These are phyloP conservation scores for Atta colombica DNA, from an alignment of 1,140 invertebrate genomes.

Conservation along the genomic window DNA sequence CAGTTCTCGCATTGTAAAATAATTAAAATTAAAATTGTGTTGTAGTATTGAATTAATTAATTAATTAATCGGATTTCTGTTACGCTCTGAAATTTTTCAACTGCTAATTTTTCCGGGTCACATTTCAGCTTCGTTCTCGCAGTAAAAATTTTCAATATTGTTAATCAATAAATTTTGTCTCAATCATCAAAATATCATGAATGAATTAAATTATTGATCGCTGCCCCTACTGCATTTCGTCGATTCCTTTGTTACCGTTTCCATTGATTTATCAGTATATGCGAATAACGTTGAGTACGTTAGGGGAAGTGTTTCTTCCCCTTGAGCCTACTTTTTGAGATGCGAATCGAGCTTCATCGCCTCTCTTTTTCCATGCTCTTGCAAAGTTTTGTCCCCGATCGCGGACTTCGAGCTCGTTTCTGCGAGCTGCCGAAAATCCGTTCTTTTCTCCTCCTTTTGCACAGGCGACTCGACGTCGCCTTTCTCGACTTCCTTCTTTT, in stretches of 20 bases:
- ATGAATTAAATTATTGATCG: slow-evolving; percentile 36
- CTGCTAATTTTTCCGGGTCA: background rate
- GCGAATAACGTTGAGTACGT: background rate
- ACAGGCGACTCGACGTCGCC: slow-evolving; percentile 32
- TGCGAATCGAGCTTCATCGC: background rate
- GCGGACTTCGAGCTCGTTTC: slow-evolving; percentile 16
- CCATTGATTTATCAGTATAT: background rate
- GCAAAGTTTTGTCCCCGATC: slow-evolving; percentile 2
- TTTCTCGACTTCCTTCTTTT: slow-evolving; percentile 3
- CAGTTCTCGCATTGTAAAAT: background rate
- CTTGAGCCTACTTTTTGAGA: background rate
- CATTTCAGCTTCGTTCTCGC: background rate
- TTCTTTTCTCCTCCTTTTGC: background rate
- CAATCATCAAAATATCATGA: background rate
- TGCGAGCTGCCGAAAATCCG: slow-evolving; percentile 46
- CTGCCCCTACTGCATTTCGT: background rate
- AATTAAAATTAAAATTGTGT: slow-evolving; percentile 24
- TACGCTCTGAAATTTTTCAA: background rate
- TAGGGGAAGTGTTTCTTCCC: background rate
- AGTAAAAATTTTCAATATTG: background rate
- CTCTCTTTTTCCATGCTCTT: background rate
- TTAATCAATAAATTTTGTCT: background rate
- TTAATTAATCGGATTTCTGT: background rate
- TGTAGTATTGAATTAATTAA: slow-evolving; percentile 2
- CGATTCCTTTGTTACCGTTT: background rate